Evolutionary conservation across 2,888 invertebrate species (phyloP).

Genomic region (Drosophila quasianomalipes): DNA sequence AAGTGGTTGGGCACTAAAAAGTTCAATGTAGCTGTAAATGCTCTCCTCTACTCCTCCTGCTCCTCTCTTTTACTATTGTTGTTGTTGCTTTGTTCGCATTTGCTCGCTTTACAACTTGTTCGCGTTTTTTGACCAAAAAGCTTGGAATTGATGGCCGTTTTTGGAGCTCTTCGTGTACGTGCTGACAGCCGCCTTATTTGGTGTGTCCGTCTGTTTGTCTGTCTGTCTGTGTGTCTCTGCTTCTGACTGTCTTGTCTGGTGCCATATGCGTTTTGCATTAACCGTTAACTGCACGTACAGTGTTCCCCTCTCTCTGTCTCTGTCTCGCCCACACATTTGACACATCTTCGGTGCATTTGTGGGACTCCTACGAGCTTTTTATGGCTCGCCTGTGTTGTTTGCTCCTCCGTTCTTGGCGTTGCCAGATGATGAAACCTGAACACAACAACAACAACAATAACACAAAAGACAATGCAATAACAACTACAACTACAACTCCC

Average conservation of each 20-base stretch:
- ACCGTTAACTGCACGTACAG: constrained; percentile 79
- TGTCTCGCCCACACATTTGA: constrained; percentile 71
- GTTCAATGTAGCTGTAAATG: constrained; percentile 81
- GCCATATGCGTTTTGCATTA: constrained; percentile 78
- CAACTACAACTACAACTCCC: constrained; percentile 68
- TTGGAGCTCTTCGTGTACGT: constrained; percentile 63
- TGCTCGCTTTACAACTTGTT: constrained; percentile 79
- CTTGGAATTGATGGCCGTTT: constrained; percentile 65
- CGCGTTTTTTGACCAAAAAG: constrained; percentile 77
- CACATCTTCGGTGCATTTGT: constrained; percentile 72
- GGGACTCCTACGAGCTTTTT: constrained; percentile 77
- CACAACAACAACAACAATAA: constrained; percentile 59
- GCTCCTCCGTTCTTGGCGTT: constrained; percentile 77
- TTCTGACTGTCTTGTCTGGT: constrained; percentile 48
- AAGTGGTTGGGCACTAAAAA: constrained; percentile 66
- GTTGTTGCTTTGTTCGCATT: constrained; percentile 68
- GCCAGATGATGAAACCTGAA: constrained; percentile 78
- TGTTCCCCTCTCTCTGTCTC: constrained; percentile 8
- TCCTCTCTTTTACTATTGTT: constrained; percentile 17
- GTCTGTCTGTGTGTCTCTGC: constrained; percentile 27
- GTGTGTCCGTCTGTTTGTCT: constrained; percentile 44
- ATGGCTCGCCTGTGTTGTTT: constrained; percentile 58
- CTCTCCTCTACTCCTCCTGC: constrained; percentile 22
- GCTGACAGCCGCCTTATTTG: constrained; percentile 70
- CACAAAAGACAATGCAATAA: constrained; percentile 75